Evolutionary conservation across 2,113 vertebrate species (phyloP).

Genomic region (Arenaria interpres): DNA sequence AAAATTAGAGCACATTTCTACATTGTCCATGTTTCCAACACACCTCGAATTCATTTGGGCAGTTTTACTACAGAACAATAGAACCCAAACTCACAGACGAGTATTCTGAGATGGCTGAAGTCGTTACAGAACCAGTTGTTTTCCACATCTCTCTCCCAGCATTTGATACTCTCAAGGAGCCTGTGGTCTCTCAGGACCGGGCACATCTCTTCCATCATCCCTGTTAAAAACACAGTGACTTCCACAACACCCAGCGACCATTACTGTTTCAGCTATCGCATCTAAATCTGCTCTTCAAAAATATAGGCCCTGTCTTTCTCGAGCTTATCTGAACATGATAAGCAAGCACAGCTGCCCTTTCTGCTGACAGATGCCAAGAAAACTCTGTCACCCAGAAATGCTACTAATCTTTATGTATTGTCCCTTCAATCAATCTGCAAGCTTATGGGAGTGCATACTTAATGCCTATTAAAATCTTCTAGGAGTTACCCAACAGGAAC

Average conservation of each 20-base stretch:
- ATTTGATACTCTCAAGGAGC: no score
- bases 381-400: neutral
- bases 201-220: neutral
- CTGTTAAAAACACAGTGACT: neutral
- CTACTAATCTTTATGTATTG: neutral
- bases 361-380: neutral
- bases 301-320: neutral
- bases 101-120: neutral
- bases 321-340: neutral
- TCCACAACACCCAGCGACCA: neutral
- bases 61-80: neutral
- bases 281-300: neutral
- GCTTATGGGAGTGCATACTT: neutral
- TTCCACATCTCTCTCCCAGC: neutral
- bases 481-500: neutral
- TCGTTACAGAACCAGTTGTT: neutral
- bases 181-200: neutral
- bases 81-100: neutral
- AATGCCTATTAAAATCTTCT: neutral
- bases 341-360: neutral
- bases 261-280: neutral
- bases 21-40: neutral
- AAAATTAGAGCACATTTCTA: neutral
- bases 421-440: neutral
- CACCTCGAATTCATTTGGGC: neutral